Evolutionary conservation across 2,113 vertebrate genomes (phyloP).

Genomic region (Elaphurus davidianus): DNA sequence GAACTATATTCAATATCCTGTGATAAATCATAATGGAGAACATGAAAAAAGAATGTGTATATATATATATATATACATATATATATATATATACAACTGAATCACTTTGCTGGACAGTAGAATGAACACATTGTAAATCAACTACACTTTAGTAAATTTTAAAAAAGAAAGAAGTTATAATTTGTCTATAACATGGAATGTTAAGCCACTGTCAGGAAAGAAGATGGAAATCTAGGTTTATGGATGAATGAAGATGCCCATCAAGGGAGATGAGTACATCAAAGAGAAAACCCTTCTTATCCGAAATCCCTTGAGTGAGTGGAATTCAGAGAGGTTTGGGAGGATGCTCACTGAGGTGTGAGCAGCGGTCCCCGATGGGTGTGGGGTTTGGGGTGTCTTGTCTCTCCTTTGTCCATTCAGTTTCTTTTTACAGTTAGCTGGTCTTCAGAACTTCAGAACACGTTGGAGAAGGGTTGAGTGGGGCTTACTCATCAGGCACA

Average conservation of each 20-base stretch:
- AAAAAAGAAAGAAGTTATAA: not conserved
- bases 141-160: not conserved
- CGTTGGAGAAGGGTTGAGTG: not conserved
- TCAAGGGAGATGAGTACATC: not conserved
- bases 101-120: not conserved
- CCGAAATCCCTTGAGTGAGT: not conserved
- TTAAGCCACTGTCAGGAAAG: not conserved
- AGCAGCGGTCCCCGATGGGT: rapidly evolving
- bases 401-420: not conserved
- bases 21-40: not conserved
- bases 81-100: not conserved
- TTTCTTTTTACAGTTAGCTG: not conserved
- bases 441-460: too few species aligned
- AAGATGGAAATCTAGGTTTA: not conserved
- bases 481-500: rapidly evolving
- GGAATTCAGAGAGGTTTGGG: not conserved
- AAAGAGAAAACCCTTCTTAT: not conserved
- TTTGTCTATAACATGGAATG: not conserved
- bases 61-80: too few species aligned
- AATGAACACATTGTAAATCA: not conserved
- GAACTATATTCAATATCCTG: not conserved
- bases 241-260: not conserved
- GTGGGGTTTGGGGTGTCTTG: not conserved
- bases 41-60: not conserved
- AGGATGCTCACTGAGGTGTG: not conserved